These are phyloP conservation scores for Leucoma salicis DNA, from an alignment of 2,888 invertebrate species.

Conservation along the genomic window DNA sequence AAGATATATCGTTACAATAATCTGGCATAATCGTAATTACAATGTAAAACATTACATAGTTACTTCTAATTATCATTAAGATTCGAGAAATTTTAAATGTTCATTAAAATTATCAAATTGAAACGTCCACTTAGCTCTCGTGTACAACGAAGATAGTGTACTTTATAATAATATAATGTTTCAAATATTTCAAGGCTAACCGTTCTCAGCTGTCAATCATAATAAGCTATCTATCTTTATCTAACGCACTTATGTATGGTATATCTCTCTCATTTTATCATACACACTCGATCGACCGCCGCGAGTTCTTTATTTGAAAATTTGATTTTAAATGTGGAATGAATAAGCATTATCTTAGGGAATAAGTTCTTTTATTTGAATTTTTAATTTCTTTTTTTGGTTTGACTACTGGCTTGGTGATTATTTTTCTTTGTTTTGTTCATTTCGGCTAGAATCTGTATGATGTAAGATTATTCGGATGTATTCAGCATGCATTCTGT, in stretches of 20 bases:
- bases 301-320: slow-evolving; percentile 79
- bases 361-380: slow-evolving; percentile 79
- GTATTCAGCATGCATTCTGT: slow-evolving; percentile 49
- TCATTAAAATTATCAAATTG: slow-evolving; percentile 6
- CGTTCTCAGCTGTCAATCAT: slow-evolving; percentile 83
- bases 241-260: slow-evolving; percentile 52
- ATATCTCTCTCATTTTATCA: slow-evolving; percentile 54
- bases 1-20: no score
- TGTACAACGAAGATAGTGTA: slow-evolving; percentile 75
- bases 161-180: slow-evolving; percentile 82
- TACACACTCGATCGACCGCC: slow-evolving; percentile 70
- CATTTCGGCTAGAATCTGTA: slow-evolving; percentile 58
- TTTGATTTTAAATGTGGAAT: slow-evolving; percentile 82
- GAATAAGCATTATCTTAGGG: slow-evolving; percentile 81
- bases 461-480: slow-evolving; percentile 68
- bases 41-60: no score
- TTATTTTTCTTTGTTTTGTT: slow-evolving; percentile 63
- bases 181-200: slow-evolving; percentile 83
- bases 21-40: no score
- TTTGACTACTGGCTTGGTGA: slow-evolving; percentile 67
- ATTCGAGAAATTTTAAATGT: no score
- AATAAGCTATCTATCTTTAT: slow-evolving; percentile 76
- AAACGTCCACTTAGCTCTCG: slow-evolving; percentile 64
- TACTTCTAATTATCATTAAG: no score
- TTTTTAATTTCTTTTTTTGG: slow-evolving; percentile 77